These are phyloP conservation scores for Pyxicephalus adspersus DNA, from an alignment of 2,113 vertebrate species.

Conservation along the genomic window DNA sequence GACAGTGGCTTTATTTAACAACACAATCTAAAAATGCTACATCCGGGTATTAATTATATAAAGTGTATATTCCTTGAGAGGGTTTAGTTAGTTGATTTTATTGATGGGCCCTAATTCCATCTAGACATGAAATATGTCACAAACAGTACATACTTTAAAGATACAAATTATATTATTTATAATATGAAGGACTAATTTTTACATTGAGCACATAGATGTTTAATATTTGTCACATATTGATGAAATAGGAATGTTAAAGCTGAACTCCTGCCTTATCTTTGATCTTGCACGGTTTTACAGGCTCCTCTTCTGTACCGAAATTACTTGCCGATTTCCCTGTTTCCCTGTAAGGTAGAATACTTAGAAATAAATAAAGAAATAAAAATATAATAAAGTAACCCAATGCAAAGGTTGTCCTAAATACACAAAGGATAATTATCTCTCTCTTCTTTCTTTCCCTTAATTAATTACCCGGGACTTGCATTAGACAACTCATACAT, in stretches of 20 bases:
- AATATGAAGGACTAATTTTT: too few species aligned
- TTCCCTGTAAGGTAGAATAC: too few species aligned
- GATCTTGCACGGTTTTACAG: too few species aligned
- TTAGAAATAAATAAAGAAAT: too few species aligned
- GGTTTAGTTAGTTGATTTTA: conserved; percentile 18
- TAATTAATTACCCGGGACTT: conserved; percentile 16
- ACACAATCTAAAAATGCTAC: conserved; percentile 45
- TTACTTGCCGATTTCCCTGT: too few species aligned
- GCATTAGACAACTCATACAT: conserved; percentile 17
- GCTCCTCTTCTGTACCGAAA: too few species aligned
- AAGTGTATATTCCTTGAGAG: conserved; percentile 40
- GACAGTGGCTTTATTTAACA: conserved; percentile 52
- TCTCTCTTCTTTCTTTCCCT: neutral
- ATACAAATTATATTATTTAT: neutral
- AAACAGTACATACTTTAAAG: neutral
- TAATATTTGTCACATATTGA: too few species aligned
- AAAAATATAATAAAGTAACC: too few species aligned
- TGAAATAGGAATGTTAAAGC: too few species aligned
- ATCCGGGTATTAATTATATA: conserved; percentile 49
- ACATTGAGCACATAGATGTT: too few species aligned
- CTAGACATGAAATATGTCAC: conserved; percentile 5
- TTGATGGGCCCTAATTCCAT: conserved; percentile 29
- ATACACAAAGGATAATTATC: neutral
- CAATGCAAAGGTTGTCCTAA: too few species aligned
- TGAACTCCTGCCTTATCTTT: too few species aligned